Conservation (phyloP, 2,888 invertebrate species). For the Seira ritae region DNA sequence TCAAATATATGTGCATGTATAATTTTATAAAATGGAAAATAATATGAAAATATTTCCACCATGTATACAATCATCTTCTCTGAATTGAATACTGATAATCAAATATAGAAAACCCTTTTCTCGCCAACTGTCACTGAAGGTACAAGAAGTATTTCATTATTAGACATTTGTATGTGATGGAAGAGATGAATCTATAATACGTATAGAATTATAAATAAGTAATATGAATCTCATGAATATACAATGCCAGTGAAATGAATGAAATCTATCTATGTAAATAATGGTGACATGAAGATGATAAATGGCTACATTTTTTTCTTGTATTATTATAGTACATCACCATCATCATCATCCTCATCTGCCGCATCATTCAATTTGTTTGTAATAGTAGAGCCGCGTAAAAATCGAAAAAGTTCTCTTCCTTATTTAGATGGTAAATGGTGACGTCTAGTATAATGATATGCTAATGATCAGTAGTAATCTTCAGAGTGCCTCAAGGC, state of each 20-base stretch:
- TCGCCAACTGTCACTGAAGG: neutral
- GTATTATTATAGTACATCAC: too few relatives aligned
- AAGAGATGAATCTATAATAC: neutral
- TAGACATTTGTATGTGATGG: too few relatives aligned
- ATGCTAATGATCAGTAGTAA: neutral
- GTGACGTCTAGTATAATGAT: too few relatives aligned
- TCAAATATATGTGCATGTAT: too few relatives aligned
- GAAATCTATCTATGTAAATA: slow-evolving; percentile 50
- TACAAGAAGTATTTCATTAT: too few relatives aligned
- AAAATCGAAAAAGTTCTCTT: slow-evolving; percentile 36
- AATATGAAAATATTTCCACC: too few relatives aligned
- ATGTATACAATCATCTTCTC: too few relatives aligned
- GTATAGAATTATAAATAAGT: neutral
- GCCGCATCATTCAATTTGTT: slow-evolving; percentile 22
- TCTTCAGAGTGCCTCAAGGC: neutral
- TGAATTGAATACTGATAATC: too few relatives aligned
- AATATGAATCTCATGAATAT: neutral
- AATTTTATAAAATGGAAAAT: too few relatives aligned
- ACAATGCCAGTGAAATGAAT: slow-evolving; percentile 24
- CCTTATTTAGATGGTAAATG: slow-evolving; percentile 48
- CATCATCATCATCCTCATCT: slow-evolving; percentile 32
- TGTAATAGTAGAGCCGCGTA: neutral
- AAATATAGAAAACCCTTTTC: neutral
- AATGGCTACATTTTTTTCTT: slow-evolving; percentile 45
- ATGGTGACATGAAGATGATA: slow-evolving; percentile 61